These are phyloP conservation scores for Umimayanthus kanabou DNA, from an alignment of 92 coral and sea anemone genomes.

Conservation along the genomic window DNA sequence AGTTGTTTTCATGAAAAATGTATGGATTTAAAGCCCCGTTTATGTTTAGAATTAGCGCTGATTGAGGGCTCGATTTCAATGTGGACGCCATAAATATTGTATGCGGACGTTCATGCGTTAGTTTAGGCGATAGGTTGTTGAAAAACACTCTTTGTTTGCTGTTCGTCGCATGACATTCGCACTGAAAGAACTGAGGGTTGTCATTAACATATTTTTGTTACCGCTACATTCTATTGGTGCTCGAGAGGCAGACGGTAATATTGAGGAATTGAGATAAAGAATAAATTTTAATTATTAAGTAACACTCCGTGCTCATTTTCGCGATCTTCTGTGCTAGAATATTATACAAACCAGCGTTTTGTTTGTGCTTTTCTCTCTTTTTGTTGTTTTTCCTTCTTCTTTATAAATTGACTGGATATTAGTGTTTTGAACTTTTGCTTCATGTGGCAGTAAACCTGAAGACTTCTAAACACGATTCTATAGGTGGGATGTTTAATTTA, in stretches of 20 bases:
- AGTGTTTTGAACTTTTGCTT: not conserved
- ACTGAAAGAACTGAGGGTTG: slow-evolving; percentile 9
- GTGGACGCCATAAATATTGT: slow-evolving; percentile 26
- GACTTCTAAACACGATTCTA: not conserved
- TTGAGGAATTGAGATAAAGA: slow-evolving; percentile 19
- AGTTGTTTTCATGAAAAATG: slow-evolving; percentile 41
- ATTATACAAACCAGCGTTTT: not conserved
- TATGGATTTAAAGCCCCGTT: slow-evolving; percentile 39
- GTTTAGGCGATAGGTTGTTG: slow-evolving; percentile 28
- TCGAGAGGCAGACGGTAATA: slow-evolving; percentile 25
- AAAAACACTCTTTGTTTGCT: slow-evolving; percentile 24
- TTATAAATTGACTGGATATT: not conserved
- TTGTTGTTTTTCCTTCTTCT: not conserved
- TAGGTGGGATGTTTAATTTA: not conserved
- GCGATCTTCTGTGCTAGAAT: not conserved
- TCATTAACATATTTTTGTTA: slow-evolving; percentile 36
- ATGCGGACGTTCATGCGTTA: slow-evolving; percentile 11
- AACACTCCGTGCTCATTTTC: not conserved
- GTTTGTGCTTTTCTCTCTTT: not conserved
- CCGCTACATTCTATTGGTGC: slow-evolving; percentile 32
- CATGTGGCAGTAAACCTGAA: not conserved
- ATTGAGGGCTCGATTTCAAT: slow-evolving; percentile 12
- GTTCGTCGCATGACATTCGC: slow-evolving; percentile 28
- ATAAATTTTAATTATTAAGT: slow-evolving; percentile 22
- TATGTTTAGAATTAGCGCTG: slow-evolving; percentile 26